These are phyloP conservation scores for Lordiphosa mommai DNA, from an alignment of 1,140 invertebrate species.

Conservation along the genomic window DNA sequence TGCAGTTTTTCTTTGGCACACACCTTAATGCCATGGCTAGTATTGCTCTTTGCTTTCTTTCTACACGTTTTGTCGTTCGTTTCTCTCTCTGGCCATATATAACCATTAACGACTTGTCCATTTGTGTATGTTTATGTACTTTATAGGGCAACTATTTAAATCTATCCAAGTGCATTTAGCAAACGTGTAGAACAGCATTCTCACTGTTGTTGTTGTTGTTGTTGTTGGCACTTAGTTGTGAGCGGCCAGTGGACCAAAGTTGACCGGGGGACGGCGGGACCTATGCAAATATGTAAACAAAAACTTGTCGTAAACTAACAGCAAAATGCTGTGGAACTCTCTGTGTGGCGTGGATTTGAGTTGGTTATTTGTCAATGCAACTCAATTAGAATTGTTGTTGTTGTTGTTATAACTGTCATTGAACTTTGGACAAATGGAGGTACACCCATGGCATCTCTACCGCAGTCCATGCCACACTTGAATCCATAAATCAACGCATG, in stretches of 20 bases:
- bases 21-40: no score
- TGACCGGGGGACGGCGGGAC: conserved; percentile 10
- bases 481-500: conserved; percentile 47
- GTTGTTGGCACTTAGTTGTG: conserved; percentile 24
- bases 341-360: conserved; percentile 8
- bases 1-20: no score
- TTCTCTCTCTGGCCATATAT: conserved; percentile 1
- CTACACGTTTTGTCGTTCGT: neutral
- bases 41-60: no score
- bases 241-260: neutral
- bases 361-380: conserved; percentile 33
- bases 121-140: neutral
- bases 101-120: no score
- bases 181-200: neutral
- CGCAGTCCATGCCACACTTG: conserved; percentile 5
- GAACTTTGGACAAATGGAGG: conserved; percentile 39
- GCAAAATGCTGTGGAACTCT: conserved; percentile 16
- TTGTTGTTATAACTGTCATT: conserved; percentile 53
- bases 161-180: neutral
- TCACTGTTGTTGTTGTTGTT: conserved; percentile 2
- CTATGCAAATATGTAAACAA: conserved; percentile 62
- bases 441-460: no score
- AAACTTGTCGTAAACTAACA: conserved; percentile 47
- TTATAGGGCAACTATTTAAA: neutral
- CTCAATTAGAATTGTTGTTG: conserved; percentile 52